Evolutionary conservation across 2,113 vertebrate genomes (phyloP), one percentile per base, ranked within the genome.

Genomic region (Sialia sialis): DNA sequence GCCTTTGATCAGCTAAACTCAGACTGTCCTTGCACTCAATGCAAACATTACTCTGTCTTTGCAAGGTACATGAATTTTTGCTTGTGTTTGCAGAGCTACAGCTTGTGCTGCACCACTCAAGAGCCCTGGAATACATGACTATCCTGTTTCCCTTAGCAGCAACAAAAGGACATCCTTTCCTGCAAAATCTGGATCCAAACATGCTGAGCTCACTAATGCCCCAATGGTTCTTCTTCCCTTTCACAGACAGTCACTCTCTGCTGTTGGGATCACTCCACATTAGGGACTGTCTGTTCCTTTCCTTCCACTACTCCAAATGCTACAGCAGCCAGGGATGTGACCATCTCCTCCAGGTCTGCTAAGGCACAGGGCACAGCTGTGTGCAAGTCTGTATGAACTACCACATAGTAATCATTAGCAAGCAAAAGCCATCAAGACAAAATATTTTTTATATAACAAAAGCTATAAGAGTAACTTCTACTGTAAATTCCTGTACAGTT

Each of bases 141-240:
- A 15, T 26, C 10, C 39, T 1, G 0, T 18, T 66, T 11, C 46
- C 19, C 27, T 52, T 3, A 9, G 13, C 26, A 66, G 76, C 1
- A 2, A 66, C 39, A 60, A 46, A 82, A 66, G 62, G 32, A 9
- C 44, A 63, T 46, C 34, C 20, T 51, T 32, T 67, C 56, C 54
- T 43, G n/a, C 32, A 55, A 51, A 19, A 7, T 32, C 43, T 5
- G 48, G 27, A 67, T 22, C 38, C 14, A 25, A 63, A 10, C 0
- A 1, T 25, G 29, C 34, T 41, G 29, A 80, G 32, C 34, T 84
- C 52, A 54, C 19, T 18, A 41, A 25, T 2, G 3, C 6, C 32
- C 68, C 46, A 30, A 13, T 26, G 68, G 27, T 20, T 43, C n/a
- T 39, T 20, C n/a, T 69, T 59, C 67, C 62, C 29, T 68, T 67